These are phyloP conservation scores for Bicyclus anynana DNA, from an alignment of 1,140 invertebrate genomes.

Conservation along the genomic window DNA sequence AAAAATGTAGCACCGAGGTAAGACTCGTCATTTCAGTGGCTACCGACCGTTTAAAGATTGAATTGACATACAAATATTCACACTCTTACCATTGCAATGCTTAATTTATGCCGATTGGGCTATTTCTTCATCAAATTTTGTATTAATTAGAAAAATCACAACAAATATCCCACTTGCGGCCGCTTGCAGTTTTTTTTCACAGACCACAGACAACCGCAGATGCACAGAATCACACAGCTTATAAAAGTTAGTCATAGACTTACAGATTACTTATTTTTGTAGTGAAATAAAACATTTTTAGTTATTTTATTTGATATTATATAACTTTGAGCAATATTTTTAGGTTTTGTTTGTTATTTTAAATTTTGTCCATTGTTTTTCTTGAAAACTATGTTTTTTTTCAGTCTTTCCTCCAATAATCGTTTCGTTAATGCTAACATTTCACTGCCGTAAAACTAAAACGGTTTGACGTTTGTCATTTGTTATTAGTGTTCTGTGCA, in stretches of 20 bases:
- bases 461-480: no score
- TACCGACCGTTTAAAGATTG: not conserved
- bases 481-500: not conserved
- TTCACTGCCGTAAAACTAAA: no score
- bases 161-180: constrained; percentile 58
- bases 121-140: constrained; percentile 33
- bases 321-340: no score
- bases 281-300: no score
- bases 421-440: no score
- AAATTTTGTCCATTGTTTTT: no score
- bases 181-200: constrained; percentile 44
- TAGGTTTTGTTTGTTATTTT: no score
- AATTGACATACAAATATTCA: not conserved
- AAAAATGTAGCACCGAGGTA: constrained; percentile 15
- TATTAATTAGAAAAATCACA: constrained; percentile 51
- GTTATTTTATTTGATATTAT: no score
- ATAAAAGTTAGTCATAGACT: no score
- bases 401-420: no score
- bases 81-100: constrained; percentile 47
- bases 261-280: no score
- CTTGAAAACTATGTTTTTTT: no score
- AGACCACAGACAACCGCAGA: not conserved
- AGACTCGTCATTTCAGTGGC: not conserved
- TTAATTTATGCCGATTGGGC: constrained; percentile 33
- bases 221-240: not conserved